Evolutionary conservation across 2,113 vertebrate species (phyloP), one percentile per base, ranked within the genome.

Genomic region (Pluvianellus socialis): DNA sequence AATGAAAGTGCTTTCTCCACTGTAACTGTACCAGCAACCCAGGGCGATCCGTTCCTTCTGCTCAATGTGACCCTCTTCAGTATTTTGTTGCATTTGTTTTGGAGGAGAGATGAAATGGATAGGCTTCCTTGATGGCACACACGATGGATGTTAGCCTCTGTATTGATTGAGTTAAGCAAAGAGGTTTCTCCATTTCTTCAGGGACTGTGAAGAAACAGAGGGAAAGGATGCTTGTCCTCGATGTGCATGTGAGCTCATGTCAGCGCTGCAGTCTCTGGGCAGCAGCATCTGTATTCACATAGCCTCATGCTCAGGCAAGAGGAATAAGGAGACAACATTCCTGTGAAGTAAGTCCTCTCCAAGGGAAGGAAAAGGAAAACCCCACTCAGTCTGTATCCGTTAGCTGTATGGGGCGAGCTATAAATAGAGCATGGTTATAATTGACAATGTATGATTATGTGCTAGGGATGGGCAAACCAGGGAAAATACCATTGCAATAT

Each of bases 341-440:
- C 87, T 95, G 90, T 92, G 91, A 97, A 97, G 79, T 90, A 88
- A 95, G 75, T 91, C 92, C 74, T 96, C 95, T 97, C 91, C 75
- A 80, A 90, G 85, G 90, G 86, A 96, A 96, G 84, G 70, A 92
- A 91, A 44, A 97, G 80, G 97, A 96, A 97, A 97, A 94, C 88
- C 91, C 88, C 79, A 86, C 86, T 98, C 94, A 87, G 84, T 96
- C 91, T 95, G 87, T 77, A 96, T 96, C 97, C 50, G 8, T 90
- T 86, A 75, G 56, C 75, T 52, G 50, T 53, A 80, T 72, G 58
- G 28, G 44, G 21, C 3, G 13, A 82, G 56, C 84, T 94, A 76
- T 91, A 73, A 30, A 82, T 59, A 85, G 63, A 56, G 17, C 20
- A 7, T 72, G 59, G 32, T 52, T 84, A 44, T 63, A 73, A 79